Base-by-base conservation (phyloP, 2,113 vertebrate genomes). In the Cacatua alba region DNA sequence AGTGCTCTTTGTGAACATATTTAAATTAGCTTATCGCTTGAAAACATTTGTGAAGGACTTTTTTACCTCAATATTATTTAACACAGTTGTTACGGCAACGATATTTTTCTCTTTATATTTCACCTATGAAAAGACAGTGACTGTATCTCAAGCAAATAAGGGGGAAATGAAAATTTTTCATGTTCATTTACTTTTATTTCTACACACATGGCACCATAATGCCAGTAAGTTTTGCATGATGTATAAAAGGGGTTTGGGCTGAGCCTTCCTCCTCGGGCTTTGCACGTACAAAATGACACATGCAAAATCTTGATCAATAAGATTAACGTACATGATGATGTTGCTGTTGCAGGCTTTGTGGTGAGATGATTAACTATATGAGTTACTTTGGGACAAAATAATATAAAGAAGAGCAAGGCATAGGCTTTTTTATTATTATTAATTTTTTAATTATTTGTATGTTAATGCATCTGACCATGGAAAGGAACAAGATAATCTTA, bases 1-100 rank as follows among this genome's bases (percentile, higher is more conserved):
- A 71, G 92, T 91, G 77, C 44, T 95, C 65, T 78, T 75, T 64
- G 74, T 93, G 89, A 95, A 82, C 43, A 79, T 93, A 94, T 94
- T 95, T 88, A 97, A 97, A 96, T 95, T 80, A 97, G 90, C 78
- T 97, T 97, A 96, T 97, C 82, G 2, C 84, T 97, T 95, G 82
- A 94, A 97, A 98, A 96, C 80, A 96, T 95, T 93, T 82, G 88
- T 93, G 67, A 77, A 75, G 23, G 88, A 84, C 51, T 55, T 82
- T 79, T 95, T 88, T 89, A 89, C 77, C 82, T 88, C 85, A 93
- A 14, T 95, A 81, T 90, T 93, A 96, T 97, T 97, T 96, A 91
- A 95, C 95, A 33, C 55, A n/a, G 95, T 97, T 96, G 57, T 92
- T 94, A 97, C 86, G 62, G 94, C 52, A 95, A 97, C 94, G 28